A percentile compares a stretch with the other conserved stretches of the same genome.
Evolutionary conservation across 2,888 invertebrate genomes (phyloP).

Genomic region (Odontocerum albicorne): DNA sequence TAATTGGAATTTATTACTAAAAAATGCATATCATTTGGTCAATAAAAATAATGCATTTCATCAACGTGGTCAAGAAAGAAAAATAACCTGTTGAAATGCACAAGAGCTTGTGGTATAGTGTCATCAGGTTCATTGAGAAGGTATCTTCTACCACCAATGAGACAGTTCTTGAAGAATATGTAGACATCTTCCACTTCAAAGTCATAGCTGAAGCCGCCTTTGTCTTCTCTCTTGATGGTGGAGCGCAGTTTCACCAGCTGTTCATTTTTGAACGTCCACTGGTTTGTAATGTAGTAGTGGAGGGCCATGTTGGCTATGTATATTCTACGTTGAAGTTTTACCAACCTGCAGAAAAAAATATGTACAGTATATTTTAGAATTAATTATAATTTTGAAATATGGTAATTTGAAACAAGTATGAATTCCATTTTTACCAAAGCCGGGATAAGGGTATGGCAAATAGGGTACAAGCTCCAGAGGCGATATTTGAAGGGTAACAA

Average conservation of each 20-base stretch:
- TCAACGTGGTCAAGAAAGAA: too few species aligned
- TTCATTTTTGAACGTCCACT: constrained; percentile 75
- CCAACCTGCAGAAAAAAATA: constrained; percentile 59
- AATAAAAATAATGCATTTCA: too few species aligned
- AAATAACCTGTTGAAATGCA: constrained; percentile 57
- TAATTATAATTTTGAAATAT: not conserved
- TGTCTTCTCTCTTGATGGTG: constrained; percentile 53
- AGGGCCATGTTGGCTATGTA: constrained; percentile 74
- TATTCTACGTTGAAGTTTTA: constrained; percentile 79
- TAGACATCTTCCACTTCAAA: constrained; percentile 55
- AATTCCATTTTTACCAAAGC: too few species aligned
- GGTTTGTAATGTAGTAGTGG: constrained; percentile 70
- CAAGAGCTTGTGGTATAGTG: constrained; percentile 56
- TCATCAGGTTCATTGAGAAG: constrained; percentile 67
- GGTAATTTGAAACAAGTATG: too few species aligned
- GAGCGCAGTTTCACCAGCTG: constrained; percentile 60
- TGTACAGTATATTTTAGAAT: too few species aligned
- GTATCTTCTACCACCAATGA: constrained; percentile 65
- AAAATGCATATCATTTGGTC: too few species aligned
- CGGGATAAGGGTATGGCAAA: too few species aligned
- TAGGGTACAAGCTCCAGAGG: too few species aligned
- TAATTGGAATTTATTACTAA: too few species aligned
- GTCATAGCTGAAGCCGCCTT: constrained; percentile 61
- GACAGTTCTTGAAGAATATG: constrained; percentile 55
- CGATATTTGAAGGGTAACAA: too few species aligned